Evolutionary conservation across 37 sponge, comb jelly and placozoan species (phyloP).

Genomic region (Oopsacas minuta): DNA sequence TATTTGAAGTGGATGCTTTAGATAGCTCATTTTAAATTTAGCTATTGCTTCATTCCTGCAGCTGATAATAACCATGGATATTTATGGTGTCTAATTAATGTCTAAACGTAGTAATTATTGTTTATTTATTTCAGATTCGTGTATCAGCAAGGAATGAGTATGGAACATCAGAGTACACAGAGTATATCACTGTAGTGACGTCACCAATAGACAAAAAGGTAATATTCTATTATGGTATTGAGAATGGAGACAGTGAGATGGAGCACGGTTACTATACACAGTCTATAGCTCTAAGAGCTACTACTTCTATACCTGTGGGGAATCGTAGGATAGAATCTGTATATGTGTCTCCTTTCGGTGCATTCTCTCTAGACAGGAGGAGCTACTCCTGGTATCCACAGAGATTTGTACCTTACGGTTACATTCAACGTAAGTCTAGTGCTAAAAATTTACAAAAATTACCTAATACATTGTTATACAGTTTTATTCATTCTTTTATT

Average conservation of each 20-base stretch:
- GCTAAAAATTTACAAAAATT: too few relatives aligned
- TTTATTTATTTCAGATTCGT: neutral
- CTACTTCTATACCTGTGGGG: neutral
- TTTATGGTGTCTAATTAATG: too few relatives aligned
- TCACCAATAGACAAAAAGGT: neutral
- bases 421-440: neutral
- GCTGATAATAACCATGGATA: too few relatives aligned
- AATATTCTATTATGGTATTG: neutral
- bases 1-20: too few relatives aligned
- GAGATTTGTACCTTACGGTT: neutral
- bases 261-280: neutral
- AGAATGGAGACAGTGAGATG: conserved; percentile 19
- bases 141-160: neutral
- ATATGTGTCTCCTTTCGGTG: neutral
- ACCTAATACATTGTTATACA: too few relatives aligned
- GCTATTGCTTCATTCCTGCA: too few relatives aligned
- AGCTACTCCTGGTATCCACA: neutral
- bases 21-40: too few relatives aligned
- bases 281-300: neutral
- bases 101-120: too few relatives aligned
- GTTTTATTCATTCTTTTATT: too few relatives aligned
- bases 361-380: conserved; percentile 5
- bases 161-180: neutral
- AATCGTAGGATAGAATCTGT: neutral
- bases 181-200: neutral